These are phyloP conservation scores for Halcyon malimbica DNA, from an alignment of 2,113 vertebrate genomes.

Conservation along the genomic window DNA sequence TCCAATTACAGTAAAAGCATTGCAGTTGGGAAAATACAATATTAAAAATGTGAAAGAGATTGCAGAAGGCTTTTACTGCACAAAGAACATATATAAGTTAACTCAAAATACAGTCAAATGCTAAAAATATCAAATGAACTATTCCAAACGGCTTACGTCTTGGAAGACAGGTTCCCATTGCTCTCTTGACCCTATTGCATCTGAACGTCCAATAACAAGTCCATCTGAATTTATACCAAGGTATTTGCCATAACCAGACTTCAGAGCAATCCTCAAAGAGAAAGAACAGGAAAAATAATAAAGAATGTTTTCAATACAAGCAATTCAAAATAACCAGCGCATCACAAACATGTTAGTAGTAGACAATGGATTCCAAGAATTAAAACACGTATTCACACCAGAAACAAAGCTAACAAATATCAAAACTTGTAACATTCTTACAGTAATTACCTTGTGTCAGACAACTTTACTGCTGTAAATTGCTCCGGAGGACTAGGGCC, in stretches of 20 bases:
- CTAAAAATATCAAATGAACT: not conserved
- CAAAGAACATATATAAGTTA: not conserved
- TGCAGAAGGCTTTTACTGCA: not conserved
- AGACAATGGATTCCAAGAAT: not conserved
- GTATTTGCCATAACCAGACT: slow-evolving; percentile 97
- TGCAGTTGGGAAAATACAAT: not conserved
- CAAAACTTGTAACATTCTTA: not conserved
- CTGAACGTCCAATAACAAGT: slow-evolving; percentile 91
- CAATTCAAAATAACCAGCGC: not conserved
- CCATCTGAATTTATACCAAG: slow-evolving; percentile 94
- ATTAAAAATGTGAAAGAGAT: not conserved
- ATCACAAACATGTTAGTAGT: not conserved
- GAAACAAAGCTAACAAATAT: not conserved
- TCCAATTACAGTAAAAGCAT: not conserved
- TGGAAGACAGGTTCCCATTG: slow-evolving; percentile 98
- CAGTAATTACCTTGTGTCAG: slow-evolving; percentile 87
- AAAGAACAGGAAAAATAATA: not conserved
- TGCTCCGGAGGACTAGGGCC: slow-evolving; percentile 95
- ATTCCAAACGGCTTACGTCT: slow-evolving; percentile 79
- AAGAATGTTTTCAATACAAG: not conserved
- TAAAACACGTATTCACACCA: not conserved
- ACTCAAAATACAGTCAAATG: not conserved
- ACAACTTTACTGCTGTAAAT: slow-evolving; percentile 93
- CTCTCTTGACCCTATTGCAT: slow-evolving; percentile 94
- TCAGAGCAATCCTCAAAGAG: slow-evolving; percentile 88